Base-by-base conservation (phyloP, 1,140 invertebrate genomes). In the Drosophila parabipectinata region DNA sequence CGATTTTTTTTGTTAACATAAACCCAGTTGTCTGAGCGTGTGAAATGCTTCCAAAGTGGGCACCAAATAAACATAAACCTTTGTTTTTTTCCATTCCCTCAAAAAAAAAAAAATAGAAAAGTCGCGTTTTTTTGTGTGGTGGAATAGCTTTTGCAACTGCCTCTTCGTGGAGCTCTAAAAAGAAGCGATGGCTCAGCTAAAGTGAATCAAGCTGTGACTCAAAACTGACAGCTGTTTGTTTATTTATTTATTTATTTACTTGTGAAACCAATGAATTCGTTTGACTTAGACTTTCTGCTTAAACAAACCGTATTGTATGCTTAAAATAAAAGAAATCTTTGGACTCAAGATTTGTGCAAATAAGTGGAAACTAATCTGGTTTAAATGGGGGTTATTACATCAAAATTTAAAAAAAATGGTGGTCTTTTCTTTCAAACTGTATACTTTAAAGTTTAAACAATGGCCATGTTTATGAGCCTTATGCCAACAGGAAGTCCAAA, bases 211-310 rank as follows among this genome's bases (percentile, higher is more conserved):
- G 53, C 72, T 61, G 45, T 55, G 80, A 58, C 41, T 67, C 44
- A 58, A 73, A 83, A 67, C 30, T 28, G 54, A 55, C 71, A 79
- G 61, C 48, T 76, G 72, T 72, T 83, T 84, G 54, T 80, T 79
- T 79, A 67, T 56, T 69, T 77, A 69, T 56, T 39, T 62, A 41
- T 68, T 56, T 56, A 56, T 28, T 68, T 32, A 5, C 12, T 37
- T 6, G 32, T 34, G 41, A 77, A 82, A 77, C 51, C 63, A 64
- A 69, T 69, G 52, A 52, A 66, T 68, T 82, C 73, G 74, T 74
- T 78, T 73, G 34, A 61, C 52, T 61, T 21, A 6, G 32, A 41
- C 15, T 59, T 64, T 53, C 9, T 45, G n/a, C n/a, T 28, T 47
- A 52, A 14, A 30, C 21, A 48, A 51, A 26, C n/a, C 21, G 12